These are phyloP conservation scores for Acrocephalus arundinaceus DNA, from an alignment of 2,113 vertebrate species.

Conservation along the genomic window DNA sequence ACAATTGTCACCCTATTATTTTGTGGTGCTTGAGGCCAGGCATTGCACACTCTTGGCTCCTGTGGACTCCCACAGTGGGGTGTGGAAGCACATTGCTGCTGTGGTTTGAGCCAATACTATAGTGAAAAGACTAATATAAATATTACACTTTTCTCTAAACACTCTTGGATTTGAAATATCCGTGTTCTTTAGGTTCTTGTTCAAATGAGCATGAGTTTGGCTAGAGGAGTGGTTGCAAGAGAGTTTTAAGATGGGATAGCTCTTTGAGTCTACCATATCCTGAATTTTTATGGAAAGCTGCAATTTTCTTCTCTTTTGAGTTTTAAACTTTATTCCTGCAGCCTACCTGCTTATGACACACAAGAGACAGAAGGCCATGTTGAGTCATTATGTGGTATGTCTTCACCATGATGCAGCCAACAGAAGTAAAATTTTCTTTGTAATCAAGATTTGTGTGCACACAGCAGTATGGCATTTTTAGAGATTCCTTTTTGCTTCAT, in stretches of 20 bases:
- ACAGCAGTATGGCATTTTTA: not conserved
- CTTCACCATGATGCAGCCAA: not conserved
- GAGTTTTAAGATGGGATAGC: not conserved
- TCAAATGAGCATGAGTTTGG: not conserved
- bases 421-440: not conserved
- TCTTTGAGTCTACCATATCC: not conserved
- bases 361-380: not conserved
- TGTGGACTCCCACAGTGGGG: not conserved
- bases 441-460: not conserved
- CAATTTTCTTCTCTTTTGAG: not conserved
- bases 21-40: not conserved
- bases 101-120: not conserved
- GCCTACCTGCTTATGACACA: not conserved
- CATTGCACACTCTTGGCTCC: rapidly evolving
- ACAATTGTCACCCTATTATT: not conserved
- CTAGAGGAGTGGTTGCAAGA: not conserved
- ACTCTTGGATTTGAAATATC: not conserved
- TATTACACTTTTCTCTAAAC: not conserved
- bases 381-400: not conserved
- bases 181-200: not conserved
- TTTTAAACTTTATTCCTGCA: not conserved
- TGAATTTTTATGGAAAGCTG: not conserved
- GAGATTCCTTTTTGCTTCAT: not conserved
- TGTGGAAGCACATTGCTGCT: not conserved
- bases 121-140: not conserved